Evolutionary conservation across 2,113 vertebrate genomes (phyloP).

Genomic region (Candoia aspera): DNA sequence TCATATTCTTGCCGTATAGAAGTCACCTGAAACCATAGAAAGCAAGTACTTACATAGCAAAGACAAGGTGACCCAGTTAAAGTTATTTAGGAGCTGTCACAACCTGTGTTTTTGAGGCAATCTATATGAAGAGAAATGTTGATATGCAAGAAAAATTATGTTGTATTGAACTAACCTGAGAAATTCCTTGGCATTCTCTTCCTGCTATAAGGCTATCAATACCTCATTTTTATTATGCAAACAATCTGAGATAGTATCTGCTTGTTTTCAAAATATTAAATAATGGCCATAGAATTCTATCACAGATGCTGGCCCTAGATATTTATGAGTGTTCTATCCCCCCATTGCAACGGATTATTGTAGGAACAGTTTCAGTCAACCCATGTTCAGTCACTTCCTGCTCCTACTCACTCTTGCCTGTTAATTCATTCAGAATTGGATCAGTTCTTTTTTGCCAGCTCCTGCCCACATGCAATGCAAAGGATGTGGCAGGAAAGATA

Average conservation of each 20-base stretch:
- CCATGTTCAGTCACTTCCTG: neutral
- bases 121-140: neutral
- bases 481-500: neutral
- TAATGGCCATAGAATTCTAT: neutral
- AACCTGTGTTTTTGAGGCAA: slow-evolving; percentile 15
- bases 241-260: neutral
- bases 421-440: slow-evolving; percentile 10
- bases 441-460: slow-evolving; percentile 6
- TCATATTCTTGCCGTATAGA: slow-evolving; percentile 86
- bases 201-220: neutral
- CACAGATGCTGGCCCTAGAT: neutral
- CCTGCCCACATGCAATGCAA: neutral
- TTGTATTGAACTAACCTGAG: neutral
- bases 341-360: neutral
- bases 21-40: slow-evolving; percentile 79
- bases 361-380: neutral
- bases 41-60: slow-evolving; percentile 8
- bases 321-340: neutral
- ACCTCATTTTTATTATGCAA: neutral
- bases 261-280: slow-evolving; percentile 8
- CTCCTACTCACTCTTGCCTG: neutral
- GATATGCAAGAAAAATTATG: neutral
- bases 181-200: neutral
- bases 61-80: neutral
- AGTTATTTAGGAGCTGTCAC: neutral